A percentile compares a stretch with the other conserved stretches of the same genome.
Evolutionary conservation across 2,888 invertebrate genomes (phyloP).

Genomic region (Thymelicus acteon): DNA sequence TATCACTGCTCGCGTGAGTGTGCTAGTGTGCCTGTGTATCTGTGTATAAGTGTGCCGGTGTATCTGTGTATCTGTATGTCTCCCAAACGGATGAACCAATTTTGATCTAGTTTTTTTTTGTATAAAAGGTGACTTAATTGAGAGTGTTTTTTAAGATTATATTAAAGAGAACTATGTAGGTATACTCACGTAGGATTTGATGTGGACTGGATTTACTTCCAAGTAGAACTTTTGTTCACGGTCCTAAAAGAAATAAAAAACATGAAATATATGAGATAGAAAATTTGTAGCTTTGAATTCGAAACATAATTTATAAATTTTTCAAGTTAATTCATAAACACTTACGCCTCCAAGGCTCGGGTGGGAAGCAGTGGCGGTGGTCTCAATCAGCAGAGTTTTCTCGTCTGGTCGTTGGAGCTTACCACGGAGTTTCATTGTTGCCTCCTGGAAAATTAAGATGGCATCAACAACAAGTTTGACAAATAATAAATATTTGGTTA

Average conservation of each 20-base stretch:
- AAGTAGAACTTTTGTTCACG: slow-evolving; percentile 69
- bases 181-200: slow-evolving; percentile 69
- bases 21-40: no score
- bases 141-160: background rate
- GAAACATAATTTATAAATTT: no score
- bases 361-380: slow-evolving; percentile 61
- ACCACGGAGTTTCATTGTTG: slow-evolving; percentile 61
- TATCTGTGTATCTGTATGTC: no score
- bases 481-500: no score
- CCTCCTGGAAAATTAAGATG: slow-evolving; percentile 58
- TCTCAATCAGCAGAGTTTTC: slow-evolving; percentile 65
- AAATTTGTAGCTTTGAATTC: background rate
- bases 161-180: background rate
- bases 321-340: slow-evolving; percentile 26
- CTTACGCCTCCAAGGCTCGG: slow-evolving; percentile 69
- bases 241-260: slow-evolving; percentile 53
- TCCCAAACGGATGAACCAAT: no score
- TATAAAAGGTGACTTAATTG: no score
- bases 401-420: slow-evolving; percentile 56
- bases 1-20: no score
- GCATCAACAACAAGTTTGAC: no score
- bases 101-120: no score
- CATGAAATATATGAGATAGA: background rate
- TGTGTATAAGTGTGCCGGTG: no score
- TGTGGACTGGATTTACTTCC: slow-evolving; percentile 65